Evolutionary conservation across 2,113 vertebrate genomes (phyloP).

Genomic region (Neoarius graeffei): DNA sequence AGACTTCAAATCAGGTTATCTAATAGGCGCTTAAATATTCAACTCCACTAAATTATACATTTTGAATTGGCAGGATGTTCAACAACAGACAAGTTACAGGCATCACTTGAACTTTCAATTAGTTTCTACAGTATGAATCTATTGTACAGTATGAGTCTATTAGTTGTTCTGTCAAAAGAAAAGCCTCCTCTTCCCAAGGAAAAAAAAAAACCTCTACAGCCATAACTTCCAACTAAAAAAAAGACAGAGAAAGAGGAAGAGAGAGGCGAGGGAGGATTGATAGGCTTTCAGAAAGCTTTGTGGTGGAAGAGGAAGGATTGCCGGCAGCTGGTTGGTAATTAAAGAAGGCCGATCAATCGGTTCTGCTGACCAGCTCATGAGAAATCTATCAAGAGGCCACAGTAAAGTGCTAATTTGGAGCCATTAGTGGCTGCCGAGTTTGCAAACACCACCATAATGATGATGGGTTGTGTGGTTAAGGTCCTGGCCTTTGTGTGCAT

Average conservation of each 20-base stretch:
- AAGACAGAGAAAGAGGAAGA: not conserved
- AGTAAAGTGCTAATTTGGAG: slow-evolving; percentile 80
- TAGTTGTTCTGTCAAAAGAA: not conserved
- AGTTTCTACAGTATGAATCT: not conserved
- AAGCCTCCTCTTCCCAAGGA: not conserved
- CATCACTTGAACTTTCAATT: slow-evolving; percentile 26
- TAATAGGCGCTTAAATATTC: slow-evolving; percentile 23
- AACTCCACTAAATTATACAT: slow-evolving; percentile 27
- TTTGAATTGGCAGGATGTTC: slow-evolving; percentile 15
- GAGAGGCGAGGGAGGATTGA: slow-evolving; percentile 49
- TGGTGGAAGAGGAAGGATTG: slow-evolving; percentile 57
- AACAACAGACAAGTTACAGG: slow-evolving; percentile 10
- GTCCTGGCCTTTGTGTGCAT: slow-evolving; percentile 67
- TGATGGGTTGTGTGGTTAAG: slow-evolving; percentile 75
- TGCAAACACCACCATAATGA: slow-evolving; percentile 79
- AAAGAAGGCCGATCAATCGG: slow-evolving; percentile 78
- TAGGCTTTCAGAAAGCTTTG: slow-evolving; percentile 55
- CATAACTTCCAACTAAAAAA: not conserved
- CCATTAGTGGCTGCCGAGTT: slow-evolving; percentile 79
- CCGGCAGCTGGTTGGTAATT: slow-evolving; percentile 73
- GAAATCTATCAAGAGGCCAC: slow-evolving; percentile 75
- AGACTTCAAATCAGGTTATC: slow-evolving; percentile 1
- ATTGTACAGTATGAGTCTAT: not conserved
- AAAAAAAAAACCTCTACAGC: not conserved
- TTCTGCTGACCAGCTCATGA: slow-evolving; percentile 72